These are phyloP conservation scores for Coptotermes formosanus DNA, from an alignment of 1,140 invertebrate species.

Conservation along the genomic window DNA sequence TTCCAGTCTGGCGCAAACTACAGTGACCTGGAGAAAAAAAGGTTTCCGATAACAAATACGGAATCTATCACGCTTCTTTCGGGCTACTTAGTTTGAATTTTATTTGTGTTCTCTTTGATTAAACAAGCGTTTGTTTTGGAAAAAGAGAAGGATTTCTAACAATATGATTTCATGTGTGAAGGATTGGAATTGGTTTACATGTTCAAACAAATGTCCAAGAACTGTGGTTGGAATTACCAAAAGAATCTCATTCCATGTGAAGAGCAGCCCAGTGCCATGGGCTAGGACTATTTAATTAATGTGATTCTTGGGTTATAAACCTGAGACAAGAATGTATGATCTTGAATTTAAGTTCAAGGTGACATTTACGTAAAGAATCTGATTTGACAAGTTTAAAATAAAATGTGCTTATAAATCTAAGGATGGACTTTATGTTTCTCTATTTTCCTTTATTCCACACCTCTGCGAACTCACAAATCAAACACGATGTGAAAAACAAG, in stretches of 20 bases:
- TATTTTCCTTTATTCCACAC: neutral
- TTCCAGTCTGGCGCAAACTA: neutral
- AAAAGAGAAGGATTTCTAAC: neutral
- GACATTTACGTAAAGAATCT: constrained; percentile 17
- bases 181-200: neutral
- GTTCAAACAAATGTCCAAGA: neutral
- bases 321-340: neutral
- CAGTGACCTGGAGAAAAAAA: neutral
- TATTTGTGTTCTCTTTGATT: neutral
- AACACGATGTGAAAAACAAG: too few species aligned
- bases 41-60: neutral
- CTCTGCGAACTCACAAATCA: neutral
- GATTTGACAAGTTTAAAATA: constrained; percentile 33
- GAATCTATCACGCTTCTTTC: neutral
- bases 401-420: constrained; percentile 30
- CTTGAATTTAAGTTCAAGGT: neutral
- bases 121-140: neutral
- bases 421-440: neutral
- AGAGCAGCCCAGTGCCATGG: neutral
- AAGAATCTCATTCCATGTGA: neutral
- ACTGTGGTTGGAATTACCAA: neutral
- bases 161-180: neutral
- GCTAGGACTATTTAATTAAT: constrained; percentile 27
- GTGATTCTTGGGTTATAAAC: constrained; percentile 13
- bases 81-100: neutral